Evolutionary conservation across 2,797 vertebrate species (phyloP), one percentile per base, ranked within the genome.

Genomic region (Neoniphon sammara): DNA sequence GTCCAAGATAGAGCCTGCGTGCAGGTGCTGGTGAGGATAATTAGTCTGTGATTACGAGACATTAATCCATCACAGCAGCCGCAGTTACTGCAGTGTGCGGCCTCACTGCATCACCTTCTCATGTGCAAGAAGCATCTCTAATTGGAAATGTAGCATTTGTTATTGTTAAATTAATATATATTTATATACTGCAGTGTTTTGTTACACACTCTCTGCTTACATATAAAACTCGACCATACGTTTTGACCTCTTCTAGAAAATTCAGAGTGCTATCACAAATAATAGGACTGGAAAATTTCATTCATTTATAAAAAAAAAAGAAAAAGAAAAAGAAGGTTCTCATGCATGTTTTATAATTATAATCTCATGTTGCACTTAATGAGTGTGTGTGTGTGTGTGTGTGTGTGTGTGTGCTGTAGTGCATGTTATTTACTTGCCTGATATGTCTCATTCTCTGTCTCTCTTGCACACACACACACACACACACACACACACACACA

Each of bases 101-200:
- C 58, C 9, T 30, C 39, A 27, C 36, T 74, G 77, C 54, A 55
- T 59, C 60, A 55, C 77, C 42, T 42, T 12, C 39, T 42, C 39
- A 11, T 11, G 36, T 49, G 70, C 76, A 69, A 64, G 70, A 10
- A 49, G 15, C 47, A 2, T 59, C 47, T 31, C 7, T 54, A 15
- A 62, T 57, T 34, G 21, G 12, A 72, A 61, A 50, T 34, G 5
- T 12, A 44, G 55, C 57, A 12, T 72, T 61, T 18, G 3, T 62
- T 39, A 68, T 42, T 15, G 47, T 27, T 47, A 42, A 42, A 42
- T 12, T 42, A 11, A 39, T 3, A 39, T 11, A 12, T 27, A 39
- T 36, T 36, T 7, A 36, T 7, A 36, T 10, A 7, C 34, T 8
- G 7, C 34, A 9, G 34, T 36, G 5, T 36, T 36, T 36, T 36